Conservation (phyloP, 2,888 invertebrate genomes). For the Torymus texanus region DNA sequence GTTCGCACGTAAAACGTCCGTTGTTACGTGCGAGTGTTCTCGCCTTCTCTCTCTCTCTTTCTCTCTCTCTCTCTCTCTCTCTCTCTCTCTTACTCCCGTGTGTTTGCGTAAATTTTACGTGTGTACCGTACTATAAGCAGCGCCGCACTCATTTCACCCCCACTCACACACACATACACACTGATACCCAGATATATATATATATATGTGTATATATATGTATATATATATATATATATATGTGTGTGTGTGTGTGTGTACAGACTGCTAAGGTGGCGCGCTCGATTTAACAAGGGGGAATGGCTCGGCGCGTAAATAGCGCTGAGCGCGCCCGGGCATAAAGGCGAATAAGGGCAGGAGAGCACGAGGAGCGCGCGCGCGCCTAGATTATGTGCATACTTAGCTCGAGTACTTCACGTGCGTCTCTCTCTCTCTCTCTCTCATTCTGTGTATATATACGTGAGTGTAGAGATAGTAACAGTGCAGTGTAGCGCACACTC, state of each 20-base stretch:
- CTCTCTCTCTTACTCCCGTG: neutral
- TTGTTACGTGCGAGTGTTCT: conserved; percentile 27
- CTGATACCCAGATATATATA: neutral
- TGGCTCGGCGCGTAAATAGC: conserved; percentile 34
- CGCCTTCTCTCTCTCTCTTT: neutral
- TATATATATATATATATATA: neutral
- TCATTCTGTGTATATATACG: neutral
- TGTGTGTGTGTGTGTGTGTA: neutral
- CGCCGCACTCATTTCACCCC: conserved; percentile 1
- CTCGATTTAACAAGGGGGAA: conserved; percentile 47
- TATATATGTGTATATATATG: neutral
- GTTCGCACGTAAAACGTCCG: conserved; percentile 34
- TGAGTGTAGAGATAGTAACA: neutral
- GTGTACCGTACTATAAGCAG: conserved; percentile 7
- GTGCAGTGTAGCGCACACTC: neutral
- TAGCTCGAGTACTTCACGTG: conserved; percentile 15
- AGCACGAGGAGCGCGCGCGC: conserved; percentile 21
- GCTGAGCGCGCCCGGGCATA: conserved; percentile 26
- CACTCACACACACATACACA: neutral
- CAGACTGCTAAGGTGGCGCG: conserved; percentile 3
- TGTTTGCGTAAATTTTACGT: conserved; percentile 35
- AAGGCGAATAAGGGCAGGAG: conserved; percentile 47
- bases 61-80: neutral
- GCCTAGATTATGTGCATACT: conserved; percentile 51
- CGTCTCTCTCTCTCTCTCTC: no score